Evolutionary conservation across 2,113 vertebrate genomes (phyloP).

Genomic region (Pelusios castaneus): DNA sequence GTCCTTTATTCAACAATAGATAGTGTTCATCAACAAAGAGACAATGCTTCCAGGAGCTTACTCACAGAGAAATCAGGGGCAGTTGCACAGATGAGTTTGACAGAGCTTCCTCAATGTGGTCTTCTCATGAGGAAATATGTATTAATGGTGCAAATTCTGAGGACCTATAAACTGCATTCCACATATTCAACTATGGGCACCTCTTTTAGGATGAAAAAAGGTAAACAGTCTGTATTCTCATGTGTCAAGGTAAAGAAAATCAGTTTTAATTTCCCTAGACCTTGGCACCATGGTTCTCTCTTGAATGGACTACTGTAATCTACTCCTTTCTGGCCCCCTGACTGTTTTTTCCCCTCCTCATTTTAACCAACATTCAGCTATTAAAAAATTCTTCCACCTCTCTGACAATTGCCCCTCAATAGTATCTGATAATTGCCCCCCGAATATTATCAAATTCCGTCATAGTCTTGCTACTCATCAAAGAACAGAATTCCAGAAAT

Average conservation of each 20-base stretch:
- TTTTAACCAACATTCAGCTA: background rate
- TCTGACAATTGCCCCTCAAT: background rate
- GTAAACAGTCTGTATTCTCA: background rate
- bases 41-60: background rate
- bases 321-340: background rate
- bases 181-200: background rate
- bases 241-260: background rate
- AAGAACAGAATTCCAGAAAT: background rate
- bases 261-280: background rate
- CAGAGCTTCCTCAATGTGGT: background rate
- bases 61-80: background rate
- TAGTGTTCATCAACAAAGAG: background rate
- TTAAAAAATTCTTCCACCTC: background rate
- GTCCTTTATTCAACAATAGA: no score
- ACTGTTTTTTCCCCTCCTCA: background rate
- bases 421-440: background rate
- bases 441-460: background rate
- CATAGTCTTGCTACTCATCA: background rate
- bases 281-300: background rate
- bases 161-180: rapidly evolving
- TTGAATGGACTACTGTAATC: background rate
- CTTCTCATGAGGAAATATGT: background rate
- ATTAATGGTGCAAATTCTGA: background rate
- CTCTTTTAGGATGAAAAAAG: background rate
- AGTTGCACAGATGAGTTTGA: background rate